Conservation (phyloP, 1,140 invertebrate genomes). For the Diorhabda elongata region DNA sequence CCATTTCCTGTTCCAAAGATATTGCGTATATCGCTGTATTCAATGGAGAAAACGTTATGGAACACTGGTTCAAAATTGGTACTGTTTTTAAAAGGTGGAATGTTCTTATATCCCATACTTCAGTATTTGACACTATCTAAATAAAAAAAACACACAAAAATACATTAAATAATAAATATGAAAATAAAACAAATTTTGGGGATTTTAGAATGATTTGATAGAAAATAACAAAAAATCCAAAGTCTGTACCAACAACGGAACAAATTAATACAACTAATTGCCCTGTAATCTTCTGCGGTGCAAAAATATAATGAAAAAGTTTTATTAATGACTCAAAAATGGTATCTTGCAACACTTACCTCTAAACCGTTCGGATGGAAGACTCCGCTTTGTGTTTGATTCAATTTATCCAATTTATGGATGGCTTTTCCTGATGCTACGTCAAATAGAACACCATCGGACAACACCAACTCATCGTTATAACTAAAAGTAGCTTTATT, state of each 20-base stretch:
- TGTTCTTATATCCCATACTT: constrained; percentile 94
- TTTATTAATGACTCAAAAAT: background rate
- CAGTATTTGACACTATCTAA: constrained; percentile 75
- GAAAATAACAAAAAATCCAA: too few species aligned
- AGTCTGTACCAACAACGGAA: too few species aligned
- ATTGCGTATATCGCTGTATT: constrained; percentile 62
- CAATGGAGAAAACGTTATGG: constrained; percentile 67
- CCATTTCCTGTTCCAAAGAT: constrained; percentile 49
- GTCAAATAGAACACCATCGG: constrained; percentile 96
- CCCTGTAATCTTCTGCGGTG: too few species aligned
- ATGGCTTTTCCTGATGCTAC: constrained; percentile 80
- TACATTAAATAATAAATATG: too few species aligned
- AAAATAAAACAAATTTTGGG: too few species aligned
- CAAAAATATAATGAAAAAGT: too few species aligned
- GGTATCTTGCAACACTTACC: constrained; percentile 51
- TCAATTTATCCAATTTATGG: constrained; percentile 97
- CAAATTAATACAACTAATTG: too few species aligned
- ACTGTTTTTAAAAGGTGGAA: constrained; percentile 93
- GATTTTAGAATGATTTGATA: too few species aligned
- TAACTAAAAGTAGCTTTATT: constrained; percentile 93
- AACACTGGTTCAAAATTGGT: constrained; percentile 84
- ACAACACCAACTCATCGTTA: constrained; percentile 88
- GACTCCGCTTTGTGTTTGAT: constrained; percentile 88
- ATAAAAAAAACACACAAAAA: constrained; percentile 11
- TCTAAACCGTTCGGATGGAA: constrained; percentile 97